Percentiles rank a stretch among this genome's conserved stretches.
These are phyloP conservation scores for Acronicta alni DNA, from an alignment of 2,888 invertebrate species.

Conservation along the genomic window DNA sequence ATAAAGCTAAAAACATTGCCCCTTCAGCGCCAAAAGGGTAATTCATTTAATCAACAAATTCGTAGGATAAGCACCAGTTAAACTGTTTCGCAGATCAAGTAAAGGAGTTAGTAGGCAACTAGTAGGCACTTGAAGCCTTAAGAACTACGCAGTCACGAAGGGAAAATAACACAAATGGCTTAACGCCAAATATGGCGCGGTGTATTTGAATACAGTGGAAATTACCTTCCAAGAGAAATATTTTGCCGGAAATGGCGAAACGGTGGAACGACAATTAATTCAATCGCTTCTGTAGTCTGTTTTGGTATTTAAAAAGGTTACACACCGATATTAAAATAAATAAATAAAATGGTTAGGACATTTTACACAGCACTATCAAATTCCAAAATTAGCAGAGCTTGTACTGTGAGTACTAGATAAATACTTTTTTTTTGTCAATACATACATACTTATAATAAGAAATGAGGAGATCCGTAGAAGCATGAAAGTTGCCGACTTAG, in stretches of 20 bases:
- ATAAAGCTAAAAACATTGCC: too few species aligned
- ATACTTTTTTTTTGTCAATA: too few species aligned
- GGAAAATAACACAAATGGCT: slow-evolving; percentile 43
- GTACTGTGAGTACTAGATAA: too few species aligned
- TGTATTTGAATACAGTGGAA: slow-evolving; percentile 54
- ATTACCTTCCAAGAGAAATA: slow-evolving; percentile 40
- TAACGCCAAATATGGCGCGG: slow-evolving; percentile 46
- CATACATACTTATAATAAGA: too few species aligned
- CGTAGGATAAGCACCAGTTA: not conserved
- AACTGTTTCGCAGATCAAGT: not conserved
- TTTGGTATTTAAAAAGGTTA: not conserved
- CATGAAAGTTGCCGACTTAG: too few species aligned
- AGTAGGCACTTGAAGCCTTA: slow-evolving; percentile 27
- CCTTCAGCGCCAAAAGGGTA: too few species aligned
- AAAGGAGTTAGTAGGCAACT: slow-evolving; percentile 4
- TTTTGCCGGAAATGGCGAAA: slow-evolving; percentile 22
- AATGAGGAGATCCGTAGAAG: too few species aligned
- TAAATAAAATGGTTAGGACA: too few species aligned
- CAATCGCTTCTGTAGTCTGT: slow-evolving; percentile 14
- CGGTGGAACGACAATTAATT: slow-evolving; percentile 45
- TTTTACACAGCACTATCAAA: too few species aligned
- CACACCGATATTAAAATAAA: not conserved
- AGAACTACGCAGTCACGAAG: slow-evolving; percentile 49
- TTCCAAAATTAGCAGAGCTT: too few species aligned
- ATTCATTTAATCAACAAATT: too few species aligned